phyloP scores from a whole-genome alignment of 2,888 invertebrate species.

The Monopis laevigella region DNA sequence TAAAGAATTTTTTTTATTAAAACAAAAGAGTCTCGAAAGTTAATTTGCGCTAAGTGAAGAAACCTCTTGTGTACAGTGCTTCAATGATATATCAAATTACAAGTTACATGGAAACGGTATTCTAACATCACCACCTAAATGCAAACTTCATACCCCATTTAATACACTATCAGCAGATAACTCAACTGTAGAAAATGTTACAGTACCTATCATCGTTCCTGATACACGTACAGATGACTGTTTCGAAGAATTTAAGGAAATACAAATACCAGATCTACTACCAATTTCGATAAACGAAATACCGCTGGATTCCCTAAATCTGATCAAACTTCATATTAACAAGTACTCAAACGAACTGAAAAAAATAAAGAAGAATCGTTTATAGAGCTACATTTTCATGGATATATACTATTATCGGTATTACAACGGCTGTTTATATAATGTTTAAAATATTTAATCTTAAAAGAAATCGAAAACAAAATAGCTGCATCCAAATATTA shows the following conservation, averaged over 20 bases:
- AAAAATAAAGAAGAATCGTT: background rate
- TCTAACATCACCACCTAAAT: background rate
- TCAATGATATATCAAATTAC: background rate
- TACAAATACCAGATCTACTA: background rate
- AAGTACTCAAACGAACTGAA: background rate
- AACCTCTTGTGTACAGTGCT: conserved; percentile 8
- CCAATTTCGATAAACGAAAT: background rate
- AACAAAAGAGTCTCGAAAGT: no score
- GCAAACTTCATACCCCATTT: conserved; percentile 9
- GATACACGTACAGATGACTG: conserved; percentile 2
- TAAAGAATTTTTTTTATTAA: no score
- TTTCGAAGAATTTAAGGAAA: background rate
- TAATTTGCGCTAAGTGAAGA: background rate
- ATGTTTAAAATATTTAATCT: background rate
- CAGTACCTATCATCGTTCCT: background rate
- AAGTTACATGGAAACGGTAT: conserved; percentile 10
- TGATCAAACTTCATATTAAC: background rate
- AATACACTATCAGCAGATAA: background rate
- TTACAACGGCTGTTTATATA: background rate
- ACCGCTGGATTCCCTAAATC: background rate
- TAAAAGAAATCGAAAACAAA: background rate
- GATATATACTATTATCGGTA: background rate
- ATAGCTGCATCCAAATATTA: background rate
- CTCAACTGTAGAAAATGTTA: background rate
- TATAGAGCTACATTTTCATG: background rate